Evolutionary conservation across 2,797 vertebrate genomes (phyloP).

Genomic region (Acrocephalus scirpaceus): DNA sequence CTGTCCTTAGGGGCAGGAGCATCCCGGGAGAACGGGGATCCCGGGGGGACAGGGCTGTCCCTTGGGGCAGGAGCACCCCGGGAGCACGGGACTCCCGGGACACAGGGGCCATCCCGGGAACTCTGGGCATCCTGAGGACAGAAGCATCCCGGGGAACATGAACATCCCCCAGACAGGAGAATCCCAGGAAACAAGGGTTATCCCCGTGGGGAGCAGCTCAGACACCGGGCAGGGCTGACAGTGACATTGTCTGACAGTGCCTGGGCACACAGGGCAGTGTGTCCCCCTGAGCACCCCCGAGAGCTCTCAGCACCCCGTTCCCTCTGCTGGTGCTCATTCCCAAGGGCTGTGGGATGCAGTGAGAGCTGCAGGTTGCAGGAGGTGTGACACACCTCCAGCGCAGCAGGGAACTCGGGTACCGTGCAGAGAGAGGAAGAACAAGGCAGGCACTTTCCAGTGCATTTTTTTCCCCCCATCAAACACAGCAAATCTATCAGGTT

Average conservation of each 20-base stretch:
- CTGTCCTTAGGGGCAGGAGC: too few species aligned
- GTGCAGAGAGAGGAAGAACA: neutral
- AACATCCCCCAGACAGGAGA: too few species aligned
- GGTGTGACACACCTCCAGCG: neutral
- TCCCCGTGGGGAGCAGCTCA: too few species aligned
- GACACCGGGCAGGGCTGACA: neutral
- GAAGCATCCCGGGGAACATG: neutral
- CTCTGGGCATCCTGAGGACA: neutral
- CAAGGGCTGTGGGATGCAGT: accelerated
- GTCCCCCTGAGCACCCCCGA: neutral
- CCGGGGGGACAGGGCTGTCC: neutral
- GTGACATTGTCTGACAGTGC: accelerated
- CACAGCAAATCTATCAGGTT: accelerated
- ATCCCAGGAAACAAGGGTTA: too few species aligned
- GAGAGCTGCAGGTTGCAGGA: accelerated
- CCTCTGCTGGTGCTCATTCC: accelerated
- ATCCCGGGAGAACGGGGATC: neutral
- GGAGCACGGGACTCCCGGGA: too few species aligned
- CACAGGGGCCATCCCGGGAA: neutral
- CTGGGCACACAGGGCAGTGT: neutral
- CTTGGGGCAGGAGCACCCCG: too few species aligned
- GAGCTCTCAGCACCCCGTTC: neutral
- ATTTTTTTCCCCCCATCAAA: neutral
- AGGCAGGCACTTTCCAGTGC: neutral
- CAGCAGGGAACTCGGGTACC: accelerated